phyloP scores from a whole-genome alignment of 2,797 vertebrate species.

The Sphenodon punctatus region DNA sequence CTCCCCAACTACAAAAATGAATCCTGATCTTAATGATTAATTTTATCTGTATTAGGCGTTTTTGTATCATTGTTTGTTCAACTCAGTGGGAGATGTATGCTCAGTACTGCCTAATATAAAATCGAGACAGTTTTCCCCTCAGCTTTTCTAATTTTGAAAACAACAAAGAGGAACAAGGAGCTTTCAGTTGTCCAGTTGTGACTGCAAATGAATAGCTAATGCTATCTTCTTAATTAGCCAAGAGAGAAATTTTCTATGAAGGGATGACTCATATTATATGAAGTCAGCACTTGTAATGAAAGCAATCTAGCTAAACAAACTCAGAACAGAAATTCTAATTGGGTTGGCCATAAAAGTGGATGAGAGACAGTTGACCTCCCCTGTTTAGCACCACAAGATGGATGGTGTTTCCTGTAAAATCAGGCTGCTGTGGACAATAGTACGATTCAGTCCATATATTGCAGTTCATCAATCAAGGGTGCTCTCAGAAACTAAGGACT shows the following conservation, averaged over 20 bases:
- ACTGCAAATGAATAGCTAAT: constrained; percentile 10
- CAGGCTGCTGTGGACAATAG: too few relatives aligned
- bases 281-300: not conserved
- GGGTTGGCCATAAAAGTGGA: not conserved
- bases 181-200: not conserved
- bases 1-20: not conserved
- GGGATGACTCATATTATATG: not conserved
- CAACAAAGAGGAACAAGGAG: too few relatives aligned
- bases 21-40: not conserved
- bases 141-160: too few relatives aligned
- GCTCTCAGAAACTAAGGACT: not conserved
- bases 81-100: not conserved
- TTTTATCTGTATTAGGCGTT: not conserved
- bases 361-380: not conserved
- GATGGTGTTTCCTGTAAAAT: not conserved
- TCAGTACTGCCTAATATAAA: not conserved
- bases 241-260: constrained; percentile 1
- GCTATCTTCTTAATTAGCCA: not conserved
- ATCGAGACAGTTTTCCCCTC: too few relatives aligned
- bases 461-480: not conserved
- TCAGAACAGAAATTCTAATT: constrained; percentile 16
- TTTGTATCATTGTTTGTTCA: not conserved
- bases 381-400: not conserved
- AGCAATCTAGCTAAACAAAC: constrained; percentile 7
- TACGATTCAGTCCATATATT: not conserved